Evolutionary conservation across 2,888 invertebrate species (phyloP).

Genomic region (Scaptodrosophila latifasciaeformis): DNA sequence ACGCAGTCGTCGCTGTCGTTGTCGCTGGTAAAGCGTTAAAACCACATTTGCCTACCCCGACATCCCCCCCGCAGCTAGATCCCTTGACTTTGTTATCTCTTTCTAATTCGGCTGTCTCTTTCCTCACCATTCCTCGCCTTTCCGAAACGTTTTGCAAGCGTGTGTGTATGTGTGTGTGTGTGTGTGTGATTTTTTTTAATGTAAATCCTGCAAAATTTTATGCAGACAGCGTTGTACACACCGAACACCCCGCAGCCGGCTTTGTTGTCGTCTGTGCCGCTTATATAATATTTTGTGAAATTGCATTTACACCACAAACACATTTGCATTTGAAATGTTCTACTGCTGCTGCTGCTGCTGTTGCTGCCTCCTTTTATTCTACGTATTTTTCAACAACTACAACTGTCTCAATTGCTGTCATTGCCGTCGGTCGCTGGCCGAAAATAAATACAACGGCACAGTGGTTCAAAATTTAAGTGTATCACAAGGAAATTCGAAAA

Average conservation of each 20-base stretch:
- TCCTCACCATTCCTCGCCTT: background rate
- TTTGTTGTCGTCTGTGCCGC: slow-evolving; percentile 30
- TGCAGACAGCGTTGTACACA: slow-evolving; percentile 48
- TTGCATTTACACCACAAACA: slow-evolving; percentile 67
- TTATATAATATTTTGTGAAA: slow-evolving; percentile 65
- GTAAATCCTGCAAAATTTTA: slow-evolving; percentile 64
- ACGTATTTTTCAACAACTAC: slow-evolving; percentile 36
- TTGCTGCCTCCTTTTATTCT: slow-evolving; percentile 4
- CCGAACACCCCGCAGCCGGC: background rate
- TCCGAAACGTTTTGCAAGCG: no score
- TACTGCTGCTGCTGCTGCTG: slow-evolving; percentile 17
- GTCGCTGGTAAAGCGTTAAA: slow-evolving; percentile 50
- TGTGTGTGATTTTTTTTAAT: slow-evolving; percentile 52
- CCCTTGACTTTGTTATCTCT: no score
- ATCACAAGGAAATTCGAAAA: no score
- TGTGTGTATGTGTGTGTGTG: no score
- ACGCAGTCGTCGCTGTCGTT: slow-evolving; percentile 36
- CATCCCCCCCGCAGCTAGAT: slow-evolving; percentile 1
- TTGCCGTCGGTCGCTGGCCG: background rate
- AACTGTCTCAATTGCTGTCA: slow-evolving; percentile 42
- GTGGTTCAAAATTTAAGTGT: background rate
- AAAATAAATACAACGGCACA: slow-evolving; percentile 1
- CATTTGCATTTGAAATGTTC: slow-evolving; percentile 63
- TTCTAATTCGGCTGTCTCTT: background rate
- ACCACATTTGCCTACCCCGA: slow-evolving; percentile 54